Percentiles rank a stretch among this genome's conserved stretches.
phyloP scores from a whole-genome alignment of 2,888 invertebrate species.

The Drosophila flavopinicola region DNA sequence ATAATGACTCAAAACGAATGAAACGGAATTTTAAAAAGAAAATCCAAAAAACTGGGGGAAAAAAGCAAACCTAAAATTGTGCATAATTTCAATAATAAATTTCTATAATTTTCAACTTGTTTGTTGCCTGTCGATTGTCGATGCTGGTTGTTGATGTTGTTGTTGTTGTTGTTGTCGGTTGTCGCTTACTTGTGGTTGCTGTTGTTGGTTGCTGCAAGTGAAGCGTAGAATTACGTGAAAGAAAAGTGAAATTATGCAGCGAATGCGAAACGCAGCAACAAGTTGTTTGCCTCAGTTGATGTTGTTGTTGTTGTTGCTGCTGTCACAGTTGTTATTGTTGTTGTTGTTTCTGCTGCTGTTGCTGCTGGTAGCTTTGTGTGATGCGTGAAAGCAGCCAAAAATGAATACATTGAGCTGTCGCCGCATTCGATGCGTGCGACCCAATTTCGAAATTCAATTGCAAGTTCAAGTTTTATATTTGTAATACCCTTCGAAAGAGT shows the following conservation, averaged over 20 bases:
- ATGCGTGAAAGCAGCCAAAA: conserved; percentile 71
- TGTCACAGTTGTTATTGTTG: conserved; percentile 14
- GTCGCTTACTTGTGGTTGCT: conserved; percentile 7
- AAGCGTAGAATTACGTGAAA: conserved; percentile 79
- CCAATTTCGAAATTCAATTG: conserved; percentile 72
- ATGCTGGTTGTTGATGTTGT: conserved; percentile 9
- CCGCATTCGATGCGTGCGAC: conserved; percentile 74
- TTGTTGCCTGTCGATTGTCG: conserved; percentile 37
- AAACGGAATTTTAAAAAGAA: neutral
- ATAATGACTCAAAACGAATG: neutral
- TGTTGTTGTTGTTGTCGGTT: conserved; percentile 10
- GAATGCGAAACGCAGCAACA: conserved; percentile 50
- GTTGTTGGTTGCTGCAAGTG: conserved; percentile 59
- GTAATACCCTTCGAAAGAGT: conserved; percentile 31
- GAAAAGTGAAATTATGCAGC: conserved; percentile 77
- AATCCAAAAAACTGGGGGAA: neutral
- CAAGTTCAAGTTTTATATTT: conserved; percentile 73
- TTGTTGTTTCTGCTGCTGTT: conserved; percentile 2
- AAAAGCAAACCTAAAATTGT: conserved; percentile 19
- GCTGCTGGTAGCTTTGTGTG: conserved; percentile 13
- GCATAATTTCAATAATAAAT: conserved; percentile 74
- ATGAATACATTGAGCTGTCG: conserved; percentile 29
- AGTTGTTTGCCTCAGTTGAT: no score
- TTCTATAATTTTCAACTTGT: conserved; percentile 65
- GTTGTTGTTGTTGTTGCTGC: conserved; percentile 21